These are phyloP conservation scores for Drosophila trichaetosa DNA, from an alignment of 2,888 invertebrate species.

Conservation along the genomic window DNA sequence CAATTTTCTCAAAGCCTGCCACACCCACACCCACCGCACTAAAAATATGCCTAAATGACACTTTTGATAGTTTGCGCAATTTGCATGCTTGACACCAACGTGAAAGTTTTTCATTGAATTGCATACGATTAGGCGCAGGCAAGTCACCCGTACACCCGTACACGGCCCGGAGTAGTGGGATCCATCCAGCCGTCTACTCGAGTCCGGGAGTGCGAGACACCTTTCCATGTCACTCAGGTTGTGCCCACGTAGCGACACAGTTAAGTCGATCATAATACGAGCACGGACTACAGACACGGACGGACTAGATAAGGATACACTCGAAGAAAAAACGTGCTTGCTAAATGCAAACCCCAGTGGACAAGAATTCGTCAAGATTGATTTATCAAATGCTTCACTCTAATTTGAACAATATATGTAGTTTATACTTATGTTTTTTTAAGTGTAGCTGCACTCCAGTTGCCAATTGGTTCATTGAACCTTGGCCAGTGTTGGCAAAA, in stretches of 20 bases:
- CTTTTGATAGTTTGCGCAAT: constrained; percentile 68
- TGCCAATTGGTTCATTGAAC: constrained; percentile 66
- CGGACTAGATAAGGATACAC: constrained; percentile 51
- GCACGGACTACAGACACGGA: constrained; percentile 11
- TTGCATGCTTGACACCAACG: constrained; percentile 74
- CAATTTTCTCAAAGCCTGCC: not conserved
- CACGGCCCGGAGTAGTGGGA: not conserved
- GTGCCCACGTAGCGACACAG: constrained; percentile 54
- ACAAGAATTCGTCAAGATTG: not conserved
- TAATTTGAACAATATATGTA: not conserved
- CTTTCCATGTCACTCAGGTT: constrained; percentile 29
- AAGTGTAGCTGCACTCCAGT: not conserved
- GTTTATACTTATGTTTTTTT: not conserved
- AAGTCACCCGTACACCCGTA: not conserved
- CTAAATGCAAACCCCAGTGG: not conserved
- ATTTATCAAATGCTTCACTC: not conserved
- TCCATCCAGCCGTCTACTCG: not conserved
- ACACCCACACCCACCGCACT: constrained; percentile 7
- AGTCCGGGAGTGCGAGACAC: not conserved
- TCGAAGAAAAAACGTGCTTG: not conserved
- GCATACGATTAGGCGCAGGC: constrained; percentile 39
- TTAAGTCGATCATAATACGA: constrained; percentile 64
- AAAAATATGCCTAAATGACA: constrained; percentile 69
- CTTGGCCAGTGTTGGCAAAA: constrained; percentile 27
- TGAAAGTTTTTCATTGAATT: constrained; percentile 48